phyloP scores from a whole-genome alignment of 2,888 invertebrate species.

The Erynnis tages region DNA sequence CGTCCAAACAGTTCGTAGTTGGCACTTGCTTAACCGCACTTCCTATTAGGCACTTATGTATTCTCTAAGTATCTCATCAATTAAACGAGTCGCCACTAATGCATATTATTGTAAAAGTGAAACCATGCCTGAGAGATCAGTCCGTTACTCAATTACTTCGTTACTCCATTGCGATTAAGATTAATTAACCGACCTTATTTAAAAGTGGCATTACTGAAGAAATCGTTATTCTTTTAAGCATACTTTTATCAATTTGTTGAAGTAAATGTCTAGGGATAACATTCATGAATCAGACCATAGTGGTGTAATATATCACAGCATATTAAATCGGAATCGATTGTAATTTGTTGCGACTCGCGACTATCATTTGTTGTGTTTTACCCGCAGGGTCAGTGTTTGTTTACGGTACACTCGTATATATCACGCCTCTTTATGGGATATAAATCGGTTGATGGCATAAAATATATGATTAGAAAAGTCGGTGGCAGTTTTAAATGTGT shows the following conservation, averaged over 20 bases:
- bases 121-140: slow-evolving; percentile 26
- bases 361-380: slow-evolving; percentile 10
- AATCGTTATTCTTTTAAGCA: background rate
- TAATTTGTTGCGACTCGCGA: slow-evolving; percentile 12
- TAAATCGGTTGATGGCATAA: slow-evolving; percentile 32
- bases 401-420: slow-evolving; percentile 31
- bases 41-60: slow-evolving; percentile 29
- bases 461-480: slow-evolving; percentile 29
- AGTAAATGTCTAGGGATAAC: background rate
- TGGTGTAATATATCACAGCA: slow-evolving; percentile 10
- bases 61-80: slow-evolving; percentile 26
- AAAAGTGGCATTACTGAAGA: slow-evolving; percentile 1
- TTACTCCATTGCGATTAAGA: slow-evolving; percentile 30
- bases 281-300: background rate
- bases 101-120: slow-evolving; percentile 30
- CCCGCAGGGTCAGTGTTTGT: slow-evolving; percentile 33
- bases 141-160: slow-evolving; percentile 27
- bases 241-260: slow-evolving; percentile 1
- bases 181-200: slow-evolving; percentile 16
- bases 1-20: too few relatives aligned
- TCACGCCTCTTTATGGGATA: slow-evolving; percentile 32
- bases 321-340: slow-evolving; percentile 14
- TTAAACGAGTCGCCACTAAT: slow-evolving; percentile 29
- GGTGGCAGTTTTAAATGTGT: slow-evolving; percentile 20
- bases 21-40: too few relatives aligned